Evolutionary conservation across 64 coral and sea anemone genomes (phyloP).

Genomic region (Actinia tenebrosa): DNA sequence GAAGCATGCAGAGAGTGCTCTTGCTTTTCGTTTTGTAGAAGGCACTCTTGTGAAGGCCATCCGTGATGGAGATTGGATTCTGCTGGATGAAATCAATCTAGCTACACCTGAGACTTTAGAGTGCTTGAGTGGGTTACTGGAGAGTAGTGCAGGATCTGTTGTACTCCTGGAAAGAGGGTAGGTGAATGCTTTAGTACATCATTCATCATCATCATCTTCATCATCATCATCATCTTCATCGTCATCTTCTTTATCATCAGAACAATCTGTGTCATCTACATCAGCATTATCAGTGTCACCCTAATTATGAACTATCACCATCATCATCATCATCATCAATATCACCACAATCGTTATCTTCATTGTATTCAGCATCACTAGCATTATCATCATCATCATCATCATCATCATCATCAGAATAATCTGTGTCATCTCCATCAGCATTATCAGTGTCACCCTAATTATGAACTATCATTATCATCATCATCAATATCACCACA

Average conservation of each 20-base stretch:
- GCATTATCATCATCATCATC: background rate
- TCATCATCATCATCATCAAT: too few species aligned
- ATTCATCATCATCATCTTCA: background rate
- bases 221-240: background rate
- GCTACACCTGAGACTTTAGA: constrained; percentile 92
- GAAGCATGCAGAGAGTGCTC: constrained; percentile 80
- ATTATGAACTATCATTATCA: too few species aligned
- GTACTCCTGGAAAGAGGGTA: constrained; percentile 94
- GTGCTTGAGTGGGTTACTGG: constrained; percentile 91
- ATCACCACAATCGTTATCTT: too few species aligned
- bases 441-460: background rate
- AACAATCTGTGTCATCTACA: background rate
- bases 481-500: too few species aligned
- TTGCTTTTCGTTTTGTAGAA: constrained; percentile 90
- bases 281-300: background rate
- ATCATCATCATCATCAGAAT: background rate
- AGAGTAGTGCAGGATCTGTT: constrained; percentile 80
- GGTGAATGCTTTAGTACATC: background rate
- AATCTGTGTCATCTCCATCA: background rate
- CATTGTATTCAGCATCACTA: background rate
- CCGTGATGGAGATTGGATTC: constrained; percentile 76
- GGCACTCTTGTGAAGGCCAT: constrained; percentile 83
- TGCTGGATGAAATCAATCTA: constrained; percentile 98
- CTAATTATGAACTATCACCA: too few species aligned
- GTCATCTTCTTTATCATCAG: background rate